phyloP scores from a whole-genome alignment of 2,888 invertebrate species.

The Calliopum simillimum region DNA sequence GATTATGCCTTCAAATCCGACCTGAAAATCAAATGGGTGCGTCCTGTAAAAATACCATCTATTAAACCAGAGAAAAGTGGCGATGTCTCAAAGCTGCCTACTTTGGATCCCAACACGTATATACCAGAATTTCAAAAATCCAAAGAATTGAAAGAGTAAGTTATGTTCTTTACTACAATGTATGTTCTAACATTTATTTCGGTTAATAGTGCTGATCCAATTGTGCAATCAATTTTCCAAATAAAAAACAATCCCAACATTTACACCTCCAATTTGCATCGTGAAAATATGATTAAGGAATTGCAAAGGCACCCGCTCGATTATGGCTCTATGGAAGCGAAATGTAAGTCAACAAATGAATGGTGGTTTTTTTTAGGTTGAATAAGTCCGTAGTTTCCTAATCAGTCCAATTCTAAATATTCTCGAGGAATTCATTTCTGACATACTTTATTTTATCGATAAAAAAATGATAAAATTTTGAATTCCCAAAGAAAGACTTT shows the following conservation, averaged over 20 bases:
- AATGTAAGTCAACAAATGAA: conserved; percentile 69
- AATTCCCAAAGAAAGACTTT: too few species aligned
- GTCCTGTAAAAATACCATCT: conserved; percentile 76
- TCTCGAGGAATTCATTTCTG: too few species aligned
- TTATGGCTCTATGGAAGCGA: conserved; percentile 76
- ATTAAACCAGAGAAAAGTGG: conserved; percentile 78
- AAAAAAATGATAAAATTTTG: too few species aligned
- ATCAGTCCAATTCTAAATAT: too few species aligned
- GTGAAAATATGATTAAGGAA: conserved; percentile 70
- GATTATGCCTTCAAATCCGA: conserved; percentile 74
- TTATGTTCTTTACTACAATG: neutral
- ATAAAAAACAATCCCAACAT: conserved; percentile 75
- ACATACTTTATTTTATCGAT: too few species aligned
- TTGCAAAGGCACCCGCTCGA: conserved; percentile 81
- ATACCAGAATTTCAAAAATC: conserved; percentile 71
- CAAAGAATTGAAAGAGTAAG: conserved; percentile 77
- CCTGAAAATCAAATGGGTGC: conserved; percentile 82
- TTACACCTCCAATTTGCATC: conserved; percentile 69
- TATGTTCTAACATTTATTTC: neutral
- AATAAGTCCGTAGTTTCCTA: too few species aligned
- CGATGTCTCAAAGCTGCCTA: conserved; percentile 73
- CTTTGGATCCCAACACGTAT: conserved; percentile 70
- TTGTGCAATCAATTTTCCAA: conserved; percentile 78
- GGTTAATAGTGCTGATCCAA: conserved; percentile 74
- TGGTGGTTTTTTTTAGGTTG: too few species aligned